These are phyloP conservation scores for Diplazon laetatorius DNA, from an alignment of 2,888 invertebrate species.

Conservation along the genomic window DNA sequence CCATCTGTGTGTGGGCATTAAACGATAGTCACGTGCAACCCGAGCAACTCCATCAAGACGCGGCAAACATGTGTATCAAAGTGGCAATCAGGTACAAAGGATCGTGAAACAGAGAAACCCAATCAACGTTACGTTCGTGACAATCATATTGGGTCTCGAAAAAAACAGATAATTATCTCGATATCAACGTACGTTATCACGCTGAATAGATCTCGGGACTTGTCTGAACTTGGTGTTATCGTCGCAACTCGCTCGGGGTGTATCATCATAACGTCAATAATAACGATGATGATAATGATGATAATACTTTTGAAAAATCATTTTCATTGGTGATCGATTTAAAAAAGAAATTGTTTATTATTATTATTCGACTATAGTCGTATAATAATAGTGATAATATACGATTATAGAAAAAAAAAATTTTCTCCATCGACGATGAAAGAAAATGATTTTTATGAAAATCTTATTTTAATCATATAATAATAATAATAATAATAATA, in stretches of 20 bases:
- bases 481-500: too few species aligned
- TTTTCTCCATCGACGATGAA: too few species aligned
- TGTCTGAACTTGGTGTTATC: neutral
- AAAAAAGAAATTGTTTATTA: too few species aligned
- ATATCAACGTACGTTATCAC: constrained; percentile 11
- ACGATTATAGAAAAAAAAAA: too few species aligned
- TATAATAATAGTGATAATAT: too few species aligned
- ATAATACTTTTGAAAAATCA: too few species aligned
- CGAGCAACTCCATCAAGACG: constrained; percentile 49
- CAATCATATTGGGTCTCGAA: constrained; percentile 46
- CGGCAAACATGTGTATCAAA: constrained; percentile 38
- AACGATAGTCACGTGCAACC: constrained; percentile 55
- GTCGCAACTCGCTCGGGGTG: constrained; percentile 6
- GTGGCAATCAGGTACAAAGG: neutral
- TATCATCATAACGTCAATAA: too few species aligned
- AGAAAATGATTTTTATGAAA: too few species aligned
- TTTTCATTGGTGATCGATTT: too few species aligned
- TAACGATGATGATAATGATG: too few species aligned
- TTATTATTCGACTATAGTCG: too few species aligned
- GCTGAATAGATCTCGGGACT: neutral
- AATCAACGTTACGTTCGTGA: constrained; percentile 53
- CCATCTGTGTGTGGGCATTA: constrained; percentile 35
- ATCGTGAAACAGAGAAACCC: constrained; percentile 11
- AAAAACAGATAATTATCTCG: constrained; percentile 24
- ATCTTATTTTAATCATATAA: too few species aligned